phyloP scores from a whole-genome alignment of 2,113 vertebrate species.

The Orycteropus afer region DNA sequence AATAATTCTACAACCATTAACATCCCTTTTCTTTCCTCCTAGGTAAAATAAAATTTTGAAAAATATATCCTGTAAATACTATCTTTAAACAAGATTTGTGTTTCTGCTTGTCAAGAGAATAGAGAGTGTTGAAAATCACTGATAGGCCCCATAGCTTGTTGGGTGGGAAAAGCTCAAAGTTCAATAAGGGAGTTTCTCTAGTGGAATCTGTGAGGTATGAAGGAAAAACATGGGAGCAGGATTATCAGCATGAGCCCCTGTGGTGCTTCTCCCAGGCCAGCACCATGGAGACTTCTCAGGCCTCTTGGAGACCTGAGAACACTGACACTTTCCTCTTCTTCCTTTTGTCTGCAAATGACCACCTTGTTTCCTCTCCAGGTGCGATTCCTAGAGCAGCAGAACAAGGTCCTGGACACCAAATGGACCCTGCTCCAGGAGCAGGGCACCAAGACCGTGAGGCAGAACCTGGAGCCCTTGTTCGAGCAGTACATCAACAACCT shows the following conservation, averaged over 20 bases:
- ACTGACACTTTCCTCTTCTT: background rate
- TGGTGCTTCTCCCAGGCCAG: background rate
- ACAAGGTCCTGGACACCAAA: constrained; percentile 87
- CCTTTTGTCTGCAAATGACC: background rate
- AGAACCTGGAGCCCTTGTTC: constrained; percentile 79
- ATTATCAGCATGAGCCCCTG: background rate
- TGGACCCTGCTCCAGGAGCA: constrained; percentile 86
- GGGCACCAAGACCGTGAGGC: constrained; percentile 75
- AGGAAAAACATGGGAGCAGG: rapidly evolving
- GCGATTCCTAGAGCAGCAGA: constrained; percentile 84
- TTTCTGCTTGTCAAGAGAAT: background rate
- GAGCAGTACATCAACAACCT: constrained; percentile 86
- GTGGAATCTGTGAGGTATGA: rapidly evolving
- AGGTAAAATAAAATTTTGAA: too few relatives aligned
- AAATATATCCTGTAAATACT: background rate
- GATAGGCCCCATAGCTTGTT: background rate
- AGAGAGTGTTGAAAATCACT: background rate
- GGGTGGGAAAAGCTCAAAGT: rapidly evolving
- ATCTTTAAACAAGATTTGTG: background rate
- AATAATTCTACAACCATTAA: background rate
- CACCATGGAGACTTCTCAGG: too few relatives aligned
- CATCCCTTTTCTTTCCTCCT: rapidly evolving
- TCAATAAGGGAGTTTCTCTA: rapidly evolving
- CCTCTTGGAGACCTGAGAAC: background rate
- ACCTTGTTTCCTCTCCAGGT: background rate